Percentiles rank a stretch among this genome's conserved stretches.
phyloP scores from a whole-genome alignment of 2,113 vertebrate species.

The Chaenocephalus aceratus region DNA sequence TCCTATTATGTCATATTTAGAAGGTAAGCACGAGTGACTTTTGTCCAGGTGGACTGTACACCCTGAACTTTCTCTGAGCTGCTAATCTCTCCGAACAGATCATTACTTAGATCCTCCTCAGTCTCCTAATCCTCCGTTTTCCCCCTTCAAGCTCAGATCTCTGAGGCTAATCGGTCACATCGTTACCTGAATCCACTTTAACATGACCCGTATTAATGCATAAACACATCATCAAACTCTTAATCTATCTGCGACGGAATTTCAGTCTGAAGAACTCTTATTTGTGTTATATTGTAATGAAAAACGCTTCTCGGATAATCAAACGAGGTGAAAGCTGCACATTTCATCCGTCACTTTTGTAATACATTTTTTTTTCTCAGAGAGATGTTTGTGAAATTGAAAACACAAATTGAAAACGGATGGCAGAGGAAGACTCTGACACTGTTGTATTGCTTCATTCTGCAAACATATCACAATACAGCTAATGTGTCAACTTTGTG shows the following conservation, averaged over 20 bases:
- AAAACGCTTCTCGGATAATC: background rate
- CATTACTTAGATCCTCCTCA: background rate
- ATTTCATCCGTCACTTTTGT: background rate
- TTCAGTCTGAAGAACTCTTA: background rate
- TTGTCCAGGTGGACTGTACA: background rate
- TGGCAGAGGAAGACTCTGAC: slow-evolving; percentile 3
- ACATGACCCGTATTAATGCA: background rate
- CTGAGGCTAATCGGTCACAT: background rate
- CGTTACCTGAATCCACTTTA: background rate
- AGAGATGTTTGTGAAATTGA: slow-evolving; percentile 4
- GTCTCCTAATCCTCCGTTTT: background rate
- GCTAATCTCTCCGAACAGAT: background rate
- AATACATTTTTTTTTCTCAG: background rate
- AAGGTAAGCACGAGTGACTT: background rate
- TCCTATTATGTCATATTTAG: no score
- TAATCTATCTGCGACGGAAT: no score
- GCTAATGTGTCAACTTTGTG: background rate
- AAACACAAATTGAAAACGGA: slow-evolving; percentile 24
- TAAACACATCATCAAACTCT: background rate
- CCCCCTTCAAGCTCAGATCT: background rate
- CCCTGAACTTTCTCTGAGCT: background rate
- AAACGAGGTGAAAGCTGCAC: background rate
- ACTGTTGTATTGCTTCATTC: background rate
- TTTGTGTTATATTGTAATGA: background rate
- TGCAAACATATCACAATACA: background rate